Conservation (phyloP, 1,140 invertebrate species). For the Diabrotica undecimpunctata region DNA sequence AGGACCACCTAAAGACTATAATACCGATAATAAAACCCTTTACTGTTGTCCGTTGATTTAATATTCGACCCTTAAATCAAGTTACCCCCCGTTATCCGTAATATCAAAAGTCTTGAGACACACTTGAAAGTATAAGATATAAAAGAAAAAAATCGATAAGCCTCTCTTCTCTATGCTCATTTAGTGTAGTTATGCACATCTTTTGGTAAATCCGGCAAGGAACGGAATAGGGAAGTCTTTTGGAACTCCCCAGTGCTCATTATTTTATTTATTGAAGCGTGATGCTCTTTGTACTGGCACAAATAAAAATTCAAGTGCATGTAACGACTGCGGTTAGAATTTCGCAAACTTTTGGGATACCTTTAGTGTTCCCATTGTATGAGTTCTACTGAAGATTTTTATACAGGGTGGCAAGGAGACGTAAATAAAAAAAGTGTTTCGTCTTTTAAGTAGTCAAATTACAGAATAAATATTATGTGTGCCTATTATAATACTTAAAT, state of each 20-base stretch:
- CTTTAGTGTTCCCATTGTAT: no score
- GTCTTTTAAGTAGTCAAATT: no score
- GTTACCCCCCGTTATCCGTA: not conserved
- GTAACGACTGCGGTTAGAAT: not conserved
- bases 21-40: no score
- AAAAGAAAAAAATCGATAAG: slow-evolving; percentile 12
- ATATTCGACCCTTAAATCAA: not conserved
- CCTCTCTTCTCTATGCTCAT: slow-evolving; percentile 5
- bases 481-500: no score
- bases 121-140: slow-evolving; percentile 5
- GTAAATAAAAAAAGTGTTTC: no score
- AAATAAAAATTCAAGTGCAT: slow-evolving; percentile 7
- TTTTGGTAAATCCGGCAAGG: slow-evolving; percentile 10
- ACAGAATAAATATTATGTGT: no score
- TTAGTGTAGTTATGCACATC: slow-evolving; percentile 11
- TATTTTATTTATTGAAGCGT: slow-evolving; percentile 17
- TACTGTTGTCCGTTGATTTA: not conserved
- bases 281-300: slow-evolving; percentile 5
- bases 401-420: no score
- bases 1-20: no score
- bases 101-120: not conserved
- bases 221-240: not conserved
- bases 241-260: slow-evolving; percentile 3
- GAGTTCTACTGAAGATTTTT: no score
- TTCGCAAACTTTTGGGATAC: not conserved